Base-by-base conservation (phyloP, 2,797 vertebrate genomes). In the Schizopygopsis pylzovi region DNA sequence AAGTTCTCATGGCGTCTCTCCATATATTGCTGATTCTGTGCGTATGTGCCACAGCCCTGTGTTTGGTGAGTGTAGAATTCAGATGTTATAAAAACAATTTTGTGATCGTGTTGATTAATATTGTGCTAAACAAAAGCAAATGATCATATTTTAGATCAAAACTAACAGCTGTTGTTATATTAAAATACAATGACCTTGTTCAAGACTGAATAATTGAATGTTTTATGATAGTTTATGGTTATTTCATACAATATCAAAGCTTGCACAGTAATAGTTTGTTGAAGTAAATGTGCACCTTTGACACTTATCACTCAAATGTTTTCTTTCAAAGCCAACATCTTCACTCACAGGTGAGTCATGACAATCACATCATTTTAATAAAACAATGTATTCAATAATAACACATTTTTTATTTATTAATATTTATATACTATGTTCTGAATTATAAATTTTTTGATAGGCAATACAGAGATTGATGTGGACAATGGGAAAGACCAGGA, bases 401-500 rank as follows among this genome's bases (percentile, higher is more conserved):
- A 25, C 10, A 65, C 33, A 2, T 6, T 25, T 15, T 25, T 56
- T 4, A 18, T 6, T 54, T 41, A 8, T 7, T 41, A 12, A 33
- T 33, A 33, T 61, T n/a, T 12, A 1, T 22, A 59, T 10, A 3
- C 3, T 47, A 22, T 70, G 22, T 1, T 39, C 5, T 65, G 25
- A 2, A n/a, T 45, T 33, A 75, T 0, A 16, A 6, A 0, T 65
- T 33, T 33, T 33, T 33, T 33, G 33, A 33, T 1, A 89, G 89
- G 82, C 68, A 87, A 92, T 93, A 89, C 92, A 95, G 95, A 96
- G 88, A 92, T 91, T 88, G 96, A 97, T 10, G 18, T 96, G 43
- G 97, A 98, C 86, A 92, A 90, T 88, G 96, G 96, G 89, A 90
- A 89, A 41, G 94, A 97, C 85, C 92, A 70, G 90, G 97, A 98